These are phyloP conservation scores for Lindbergichthys nudifrons DNA, from an alignment of 2,797 vertebrate genomes.

Conservation along the genomic window DNA sequence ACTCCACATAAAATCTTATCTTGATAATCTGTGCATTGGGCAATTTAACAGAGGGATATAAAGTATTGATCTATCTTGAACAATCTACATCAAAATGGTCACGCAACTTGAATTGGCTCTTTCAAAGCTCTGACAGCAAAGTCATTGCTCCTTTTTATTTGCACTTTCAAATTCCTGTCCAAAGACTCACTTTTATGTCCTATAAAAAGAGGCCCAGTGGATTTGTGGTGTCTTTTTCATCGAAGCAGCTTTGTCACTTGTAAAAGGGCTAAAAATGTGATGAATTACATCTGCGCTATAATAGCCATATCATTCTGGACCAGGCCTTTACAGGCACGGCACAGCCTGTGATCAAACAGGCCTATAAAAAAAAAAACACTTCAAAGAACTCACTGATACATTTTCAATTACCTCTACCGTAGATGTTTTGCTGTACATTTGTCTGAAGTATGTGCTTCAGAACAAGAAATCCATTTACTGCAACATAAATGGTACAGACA, in stretches of 20 bases:
- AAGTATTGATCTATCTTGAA: constrained; percentile 60
- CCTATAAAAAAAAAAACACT: constrained; percentile 65
- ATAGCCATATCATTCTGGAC: constrained; percentile 70
- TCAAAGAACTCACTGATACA: constrained; percentile 74
- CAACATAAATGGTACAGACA: constrained; percentile 51
- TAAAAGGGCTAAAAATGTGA: constrained; percentile 68
- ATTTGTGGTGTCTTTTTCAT: constrained; percentile 74
- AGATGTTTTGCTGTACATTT: constrained; percentile 54
- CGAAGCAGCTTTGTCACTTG: constrained; percentile 67
- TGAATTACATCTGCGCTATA: constrained; percentile 79
- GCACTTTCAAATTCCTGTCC: constrained; percentile 69
- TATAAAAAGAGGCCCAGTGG: constrained; percentile 57
- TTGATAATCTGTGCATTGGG: constrained; percentile 8
- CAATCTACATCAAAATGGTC: constrained; percentile 64
- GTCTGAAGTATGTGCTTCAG: constrained; percentile 59
- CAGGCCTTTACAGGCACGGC: constrained; percentile 60
- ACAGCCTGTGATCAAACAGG: constrained; percentile 68
- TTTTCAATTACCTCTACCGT: constrained; percentile 75
- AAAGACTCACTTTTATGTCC: constrained; percentile 72
- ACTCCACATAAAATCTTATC: constrained; percentile 14
- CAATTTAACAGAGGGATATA: constrained; percentile 28
- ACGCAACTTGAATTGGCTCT: constrained; percentile 61
- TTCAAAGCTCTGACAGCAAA: constrained; percentile 68
- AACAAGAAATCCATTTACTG: constrained; percentile 54
- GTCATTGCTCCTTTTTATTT: constrained; percentile 65